Evolutionary conservation across 2,888 invertebrate genomes (phyloP), one percentile per base, ranked within the genome.

Genomic region (Acleris emargana): DNA sequence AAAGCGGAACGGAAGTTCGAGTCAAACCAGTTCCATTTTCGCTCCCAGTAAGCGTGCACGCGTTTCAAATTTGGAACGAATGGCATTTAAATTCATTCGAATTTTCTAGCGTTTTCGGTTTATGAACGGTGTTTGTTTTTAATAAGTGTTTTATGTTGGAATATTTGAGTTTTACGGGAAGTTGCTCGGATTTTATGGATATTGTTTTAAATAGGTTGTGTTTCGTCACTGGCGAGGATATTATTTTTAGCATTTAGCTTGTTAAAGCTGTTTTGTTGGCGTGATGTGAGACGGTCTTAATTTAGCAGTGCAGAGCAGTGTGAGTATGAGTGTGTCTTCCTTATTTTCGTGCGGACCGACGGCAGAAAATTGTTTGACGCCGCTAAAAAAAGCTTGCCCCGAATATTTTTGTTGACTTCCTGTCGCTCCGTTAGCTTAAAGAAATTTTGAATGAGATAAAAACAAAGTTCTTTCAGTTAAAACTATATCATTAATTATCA

Each of bases 201-300:
- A 45, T 59, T 58, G 43, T 50, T 54, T 80, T 80, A 86, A 83
- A 81, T 88, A 88, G 90, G 84, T 88, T 87, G 84, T 81, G 84
- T 87, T 87, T 87, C 86, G 85, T 88, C 87, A 89, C 74, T 81
- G 81, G 81, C 78, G 77, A 78, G 78, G 78, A 78, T 76, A 80
- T 84, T 90, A 91, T 91, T 91, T 91, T 89, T 91, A 91, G 90
- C 80, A 80, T 87, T 86, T 86, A 88, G 89, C 89, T 88, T 89
- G 90, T 89, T 88, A 87, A 86, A 87, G 87, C 82, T 87, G 87
- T 68, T 66, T 67, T 68, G 68, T 86, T 82, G 80, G 84, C 86
- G 86, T 81, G 84, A 81, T 87, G 87, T 80, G 88, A 82, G 89
- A 78, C 81, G 77, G 87, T 91, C 91, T 91, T 90, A 88, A 91